A percentile compares a stretch with the other conserved stretches of the same genome.
These are phyloP conservation scores for Coelopa pilipes DNA, from an alignment of 2,888 invertebrate genomes.

Conservation along the genomic window DNA sequence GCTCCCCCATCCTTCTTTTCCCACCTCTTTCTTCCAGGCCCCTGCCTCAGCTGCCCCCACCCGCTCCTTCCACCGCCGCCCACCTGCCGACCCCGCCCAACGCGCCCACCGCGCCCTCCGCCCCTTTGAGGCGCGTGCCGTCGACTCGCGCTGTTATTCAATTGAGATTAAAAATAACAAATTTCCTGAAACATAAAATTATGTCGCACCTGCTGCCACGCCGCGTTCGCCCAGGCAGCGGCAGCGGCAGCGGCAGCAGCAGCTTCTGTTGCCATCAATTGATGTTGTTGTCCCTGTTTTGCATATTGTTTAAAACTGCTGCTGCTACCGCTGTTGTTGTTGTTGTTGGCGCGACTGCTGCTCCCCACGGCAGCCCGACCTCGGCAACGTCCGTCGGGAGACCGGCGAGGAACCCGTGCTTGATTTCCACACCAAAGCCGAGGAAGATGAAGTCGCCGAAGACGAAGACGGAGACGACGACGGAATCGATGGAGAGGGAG, in stretches of 20 bases:
- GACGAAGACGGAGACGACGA: too few species aligned
- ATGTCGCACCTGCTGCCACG: conserved; percentile 33
- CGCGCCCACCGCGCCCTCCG: not conserved
- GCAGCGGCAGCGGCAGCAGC: conserved; percentile 10
- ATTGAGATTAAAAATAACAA: conserved; percentile 36
- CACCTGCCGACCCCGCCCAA: not conserved
- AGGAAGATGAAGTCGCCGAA: too few species aligned
- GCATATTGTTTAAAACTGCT: conserved; percentile 12
- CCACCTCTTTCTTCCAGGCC: too few species aligned
- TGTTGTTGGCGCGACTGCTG: not conserved
- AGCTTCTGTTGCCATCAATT: conserved; percentile 3
- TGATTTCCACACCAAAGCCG: too few species aligned
- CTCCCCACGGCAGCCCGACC: not conserved
- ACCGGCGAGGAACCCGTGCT: too few species aligned
- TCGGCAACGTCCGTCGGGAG: too few species aligned
- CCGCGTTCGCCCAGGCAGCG: conserved; percentile 20
- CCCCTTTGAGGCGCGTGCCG: not conserved
- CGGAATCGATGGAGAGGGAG: too few species aligned
- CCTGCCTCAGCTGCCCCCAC: too few species aligned
- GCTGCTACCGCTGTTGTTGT: not conserved
- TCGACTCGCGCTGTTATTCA: conserved; percentile 28
- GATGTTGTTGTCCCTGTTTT: conserved; percentile 2
- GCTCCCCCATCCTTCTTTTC: not conserved
- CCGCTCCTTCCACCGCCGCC: not conserved
- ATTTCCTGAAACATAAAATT: conserved; percentile 35